Base-by-base conservation (phyloP, 2,888 invertebrate genomes). In the Theristus sp. region DNA sequence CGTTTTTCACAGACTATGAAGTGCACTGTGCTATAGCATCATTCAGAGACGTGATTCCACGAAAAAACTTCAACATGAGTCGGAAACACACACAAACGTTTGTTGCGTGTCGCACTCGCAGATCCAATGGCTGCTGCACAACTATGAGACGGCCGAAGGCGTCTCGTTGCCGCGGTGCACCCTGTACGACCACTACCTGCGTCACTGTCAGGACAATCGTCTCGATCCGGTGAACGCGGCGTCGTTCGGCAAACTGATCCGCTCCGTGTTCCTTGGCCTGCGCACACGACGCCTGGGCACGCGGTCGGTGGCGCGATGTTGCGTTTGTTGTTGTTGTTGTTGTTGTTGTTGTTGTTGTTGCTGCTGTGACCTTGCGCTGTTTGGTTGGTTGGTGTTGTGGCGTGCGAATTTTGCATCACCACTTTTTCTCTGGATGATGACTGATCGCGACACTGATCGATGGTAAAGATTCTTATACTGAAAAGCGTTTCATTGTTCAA, bases 161-260 rank as follows among this genome's bases (percentile, higher is more conserved):
- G 89, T 90, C 26, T 89, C 88, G 59, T 71, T 91, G 61, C 93
- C 94, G 1, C 83, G 96, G 53, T 91, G 91, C 47, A 94, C 93
- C 1, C 81, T 98, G 46, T 98, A 98, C 79, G 86, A 87, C 71
- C 96, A 98, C 78, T 98, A 98, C 77, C 82, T 93, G 70, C 84
- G 89, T 27, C 96, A 99, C 77, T 99, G 96, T 68, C 71, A 72
- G 56, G 79, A 80, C 62, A 84, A 89, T 75, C 90, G 89, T 74
- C 80, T 98, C 66, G 96, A 96, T 75, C 94, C 98, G 0, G 94
- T 99, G 65, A 99, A 99, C 80, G 94, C 96, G 49, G 98, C 98
- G 13, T 94, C 93, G 46, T 99, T 99, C 80, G 98, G 98, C 64
- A 98, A 99, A 78, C 82, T 98, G 53, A 98, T 98, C 72, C 84